Conservation (phyloP, 2,888 invertebrate species). For the Ferrisia virgata region DNA sequence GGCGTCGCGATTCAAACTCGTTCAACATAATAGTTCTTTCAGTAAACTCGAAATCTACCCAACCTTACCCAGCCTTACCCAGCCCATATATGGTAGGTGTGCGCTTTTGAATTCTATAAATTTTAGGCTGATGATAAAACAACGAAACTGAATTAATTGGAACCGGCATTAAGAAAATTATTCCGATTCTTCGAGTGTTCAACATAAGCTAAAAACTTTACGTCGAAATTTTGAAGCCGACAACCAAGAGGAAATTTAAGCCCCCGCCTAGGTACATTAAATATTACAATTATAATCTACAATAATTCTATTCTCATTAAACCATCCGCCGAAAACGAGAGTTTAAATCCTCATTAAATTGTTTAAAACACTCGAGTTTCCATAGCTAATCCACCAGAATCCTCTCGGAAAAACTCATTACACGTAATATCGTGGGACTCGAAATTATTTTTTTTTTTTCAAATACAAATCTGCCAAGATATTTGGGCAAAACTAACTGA, state of each 20-base stretch:
- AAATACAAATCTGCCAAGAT: too few relatives aligned
- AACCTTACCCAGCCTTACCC: not conserved
- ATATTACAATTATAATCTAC: not conserved
- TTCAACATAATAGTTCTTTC: too few relatives aligned
- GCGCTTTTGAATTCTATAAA: not conserved
- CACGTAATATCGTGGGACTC: not conserved
- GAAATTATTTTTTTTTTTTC: not conserved
- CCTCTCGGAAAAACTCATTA: not conserved
- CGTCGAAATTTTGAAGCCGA: not conserved
- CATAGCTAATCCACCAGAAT: not conserved
- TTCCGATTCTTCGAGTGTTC: not conserved
- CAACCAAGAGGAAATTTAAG: not conserved
- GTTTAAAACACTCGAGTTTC: not conserved
- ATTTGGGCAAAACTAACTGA: too few relatives aligned
- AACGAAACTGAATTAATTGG: not conserved
- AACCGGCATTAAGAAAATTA: not conserved
- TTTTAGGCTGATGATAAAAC: not conserved
- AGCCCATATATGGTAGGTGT: not conserved
- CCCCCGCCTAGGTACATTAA: not conserved
- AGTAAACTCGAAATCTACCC: not conserved
- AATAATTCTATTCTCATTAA: constrained; percentile 5
- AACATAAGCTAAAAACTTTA: not conserved
- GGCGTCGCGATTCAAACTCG: not conserved
- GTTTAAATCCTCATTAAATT: not conserved
- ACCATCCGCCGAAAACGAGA: not conserved